A percentile compares a stretch with the other conserved stretches of the same genome.
phyloP scores from a whole-genome alignment of 2,888 invertebrate species.

The Chirona hameri region DNA sequence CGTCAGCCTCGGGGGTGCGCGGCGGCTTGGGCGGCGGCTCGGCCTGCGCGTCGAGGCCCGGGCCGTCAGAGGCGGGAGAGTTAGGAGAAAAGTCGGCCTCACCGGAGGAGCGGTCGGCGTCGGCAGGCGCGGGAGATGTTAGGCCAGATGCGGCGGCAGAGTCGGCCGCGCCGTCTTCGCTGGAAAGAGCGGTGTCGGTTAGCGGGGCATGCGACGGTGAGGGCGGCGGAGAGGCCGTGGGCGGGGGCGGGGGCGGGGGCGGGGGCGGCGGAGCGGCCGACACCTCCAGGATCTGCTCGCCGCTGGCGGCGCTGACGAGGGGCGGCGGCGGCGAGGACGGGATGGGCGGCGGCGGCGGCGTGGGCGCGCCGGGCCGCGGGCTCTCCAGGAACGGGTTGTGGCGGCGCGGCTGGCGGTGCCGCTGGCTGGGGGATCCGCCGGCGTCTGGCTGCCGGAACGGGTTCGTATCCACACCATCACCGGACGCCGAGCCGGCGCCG shows the following conservation, averaged over 20 bases:
- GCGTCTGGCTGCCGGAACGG: constrained; percentile 7
- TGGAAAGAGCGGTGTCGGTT: not conserved
- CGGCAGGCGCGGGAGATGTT: not conserved
- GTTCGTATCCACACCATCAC: not conserved
- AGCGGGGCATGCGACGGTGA: not conserved
- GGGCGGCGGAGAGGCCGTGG: not conserved
- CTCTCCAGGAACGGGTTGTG: constrained; percentile 28
- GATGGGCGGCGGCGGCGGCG: constrained; percentile 10
- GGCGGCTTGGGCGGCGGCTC: constrained; percentile 28
- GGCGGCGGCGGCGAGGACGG: not conserved
- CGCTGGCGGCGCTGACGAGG: not conserved
- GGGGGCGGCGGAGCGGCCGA: too few species aligned
- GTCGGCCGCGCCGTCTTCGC: not conserved
- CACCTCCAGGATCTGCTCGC: constrained; percentile 26
- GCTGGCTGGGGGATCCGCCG: not conserved
- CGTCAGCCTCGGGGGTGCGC: constrained; percentile 4
- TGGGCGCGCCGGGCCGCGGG: constrained; percentile 1
- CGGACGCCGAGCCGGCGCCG: not conserved
- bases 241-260: not conserved
- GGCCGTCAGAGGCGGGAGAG: not conserved
- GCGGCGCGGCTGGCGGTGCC: not conserved
- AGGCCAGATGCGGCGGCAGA: not conserved
- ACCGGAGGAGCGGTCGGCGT: not conserved
- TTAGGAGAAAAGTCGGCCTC: not conserved
- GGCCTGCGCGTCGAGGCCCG: not conserved